Percentiles rank a stretch among this genome's conserved stretches.
phyloP scores from a whole-genome alignment of 1,140 invertebrate genomes.

The Apocrypta bakeri region DNA sequence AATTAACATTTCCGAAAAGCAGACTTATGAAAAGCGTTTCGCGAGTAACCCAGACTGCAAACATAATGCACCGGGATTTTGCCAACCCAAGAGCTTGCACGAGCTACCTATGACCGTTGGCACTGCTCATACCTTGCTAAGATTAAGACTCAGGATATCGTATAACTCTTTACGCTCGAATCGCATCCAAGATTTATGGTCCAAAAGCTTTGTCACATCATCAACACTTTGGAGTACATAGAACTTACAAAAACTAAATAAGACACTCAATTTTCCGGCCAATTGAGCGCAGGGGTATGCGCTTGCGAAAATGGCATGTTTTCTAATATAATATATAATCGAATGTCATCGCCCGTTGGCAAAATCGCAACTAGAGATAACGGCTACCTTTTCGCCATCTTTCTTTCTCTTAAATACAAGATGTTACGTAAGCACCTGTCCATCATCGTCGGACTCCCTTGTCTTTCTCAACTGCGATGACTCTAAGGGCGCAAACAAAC shows the following conservation, averaged over 20 bases:
- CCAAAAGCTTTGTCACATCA: no score
- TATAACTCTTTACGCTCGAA: background rate
- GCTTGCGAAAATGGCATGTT: background rate
- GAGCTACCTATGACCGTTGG: background rate
- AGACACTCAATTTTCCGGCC: constrained; percentile 1
- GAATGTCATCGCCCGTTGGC: constrained; percentile 1
- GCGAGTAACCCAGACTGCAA: background rate
- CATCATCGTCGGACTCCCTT: background rate
- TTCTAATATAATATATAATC: background rate
- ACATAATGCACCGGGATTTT: background rate
- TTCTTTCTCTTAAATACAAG: no score
- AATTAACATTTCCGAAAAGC: background rate
- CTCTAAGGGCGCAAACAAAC: background rate
- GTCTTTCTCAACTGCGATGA: constrained; percentile 3
- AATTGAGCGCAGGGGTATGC: background rate
- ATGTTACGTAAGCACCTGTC: background rate
- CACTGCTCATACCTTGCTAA: background rate
- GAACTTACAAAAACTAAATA: no score
- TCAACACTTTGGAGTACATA: no score
- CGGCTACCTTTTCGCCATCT: no score
- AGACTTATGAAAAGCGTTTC: background rate
- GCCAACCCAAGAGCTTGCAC: background rate
- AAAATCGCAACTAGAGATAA: background rate
- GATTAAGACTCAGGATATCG: background rate
- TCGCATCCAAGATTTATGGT: background rate